Conservation (phyloP, 2,113 vertebrate genomes). For the Corvus moneduloides region DNA sequence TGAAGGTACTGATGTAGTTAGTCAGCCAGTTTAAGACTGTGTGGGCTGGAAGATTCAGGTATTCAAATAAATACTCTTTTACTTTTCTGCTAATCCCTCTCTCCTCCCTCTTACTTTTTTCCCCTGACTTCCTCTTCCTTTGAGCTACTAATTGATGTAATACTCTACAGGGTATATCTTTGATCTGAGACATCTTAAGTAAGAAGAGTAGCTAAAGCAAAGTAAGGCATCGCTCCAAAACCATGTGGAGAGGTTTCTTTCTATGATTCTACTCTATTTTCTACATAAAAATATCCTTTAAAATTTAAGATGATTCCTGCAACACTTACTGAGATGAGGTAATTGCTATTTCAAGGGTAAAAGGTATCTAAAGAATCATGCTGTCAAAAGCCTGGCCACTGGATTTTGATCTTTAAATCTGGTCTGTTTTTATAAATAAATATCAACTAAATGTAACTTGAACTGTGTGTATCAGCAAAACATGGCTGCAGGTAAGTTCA, state of each 20-base stretch:
- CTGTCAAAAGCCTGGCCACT: neutral
- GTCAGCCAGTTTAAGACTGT: neutral
- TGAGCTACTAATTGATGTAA: neutral
- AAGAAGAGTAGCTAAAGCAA: neutral
- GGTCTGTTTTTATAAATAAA: neutral
- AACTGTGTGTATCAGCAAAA: neutral
- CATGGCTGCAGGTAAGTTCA: neutral
- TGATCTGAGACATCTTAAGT: neutral
- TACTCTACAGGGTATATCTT: neutral
- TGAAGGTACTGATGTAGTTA: neutral
- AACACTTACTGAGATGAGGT: neutral
- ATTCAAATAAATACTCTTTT: slow-evolving; percentile 22
- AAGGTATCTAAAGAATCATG: neutral
- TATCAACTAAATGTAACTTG: neutral
- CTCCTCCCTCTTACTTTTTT: neutral
- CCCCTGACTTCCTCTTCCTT: neutral
- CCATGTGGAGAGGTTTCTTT: neutral
- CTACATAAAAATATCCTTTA: neutral
- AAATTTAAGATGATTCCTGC: neutral
- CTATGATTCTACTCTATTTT: neutral
- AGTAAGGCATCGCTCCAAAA: neutral
- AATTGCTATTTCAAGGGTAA: neutral
- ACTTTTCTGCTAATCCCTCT: slow-evolving; percentile 24
- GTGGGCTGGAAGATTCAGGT: neutral
- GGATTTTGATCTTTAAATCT: neutral